Conservation (phyloP, 2,888 invertebrate species). For the Nymphalis polychloros region DNA sequence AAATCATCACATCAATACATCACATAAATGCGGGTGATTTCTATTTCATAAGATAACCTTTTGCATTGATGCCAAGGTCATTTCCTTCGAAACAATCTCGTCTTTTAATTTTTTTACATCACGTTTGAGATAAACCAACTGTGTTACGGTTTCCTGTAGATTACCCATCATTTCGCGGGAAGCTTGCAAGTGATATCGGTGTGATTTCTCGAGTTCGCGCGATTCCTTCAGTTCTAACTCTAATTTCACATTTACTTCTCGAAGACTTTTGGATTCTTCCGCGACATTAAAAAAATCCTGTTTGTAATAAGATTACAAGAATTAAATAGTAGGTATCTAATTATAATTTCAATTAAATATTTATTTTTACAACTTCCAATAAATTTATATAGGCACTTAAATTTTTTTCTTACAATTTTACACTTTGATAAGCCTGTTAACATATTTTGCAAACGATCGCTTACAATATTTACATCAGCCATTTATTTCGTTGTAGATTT, state of each 20-base stretch:
- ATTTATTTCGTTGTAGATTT: constrained; percentile 37
- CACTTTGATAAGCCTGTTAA: constrained; percentile 60
- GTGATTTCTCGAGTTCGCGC: constrained; percentile 70
- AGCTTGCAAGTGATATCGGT: constrained; percentile 67
- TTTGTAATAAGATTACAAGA: constrained; percentile 12
- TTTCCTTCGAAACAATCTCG: constrained; percentile 57
- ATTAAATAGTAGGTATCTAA: background rate
- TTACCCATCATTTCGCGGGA: constrained; percentile 75
- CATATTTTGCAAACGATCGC: constrained; percentile 59
- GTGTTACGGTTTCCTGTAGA: constrained; percentile 72
- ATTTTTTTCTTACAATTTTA: constrained; percentile 57
- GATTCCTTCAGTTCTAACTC: constrained; percentile 65
- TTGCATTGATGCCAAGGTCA: constrained; percentile 52
- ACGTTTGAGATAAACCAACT: constrained; percentile 69
- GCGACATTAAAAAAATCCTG: constrained; percentile 62
- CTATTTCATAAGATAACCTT: constrained; percentile 45
- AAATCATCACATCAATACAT: too few relatives aligned
- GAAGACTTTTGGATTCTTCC: constrained; percentile 62
- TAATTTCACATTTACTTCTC: constrained; percentile 61
- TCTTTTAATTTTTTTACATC: constrained; percentile 68
- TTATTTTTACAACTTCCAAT: background rate
- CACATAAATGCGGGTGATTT: too few relatives aligned
- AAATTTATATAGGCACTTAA: background rate
- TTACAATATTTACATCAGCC: constrained; percentile 44
- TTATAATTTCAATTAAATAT: background rate